phyloP scores from a whole-genome alignment of 2,888 invertebrate genomes.

The Thecocarcelia acutangulata region DNA sequence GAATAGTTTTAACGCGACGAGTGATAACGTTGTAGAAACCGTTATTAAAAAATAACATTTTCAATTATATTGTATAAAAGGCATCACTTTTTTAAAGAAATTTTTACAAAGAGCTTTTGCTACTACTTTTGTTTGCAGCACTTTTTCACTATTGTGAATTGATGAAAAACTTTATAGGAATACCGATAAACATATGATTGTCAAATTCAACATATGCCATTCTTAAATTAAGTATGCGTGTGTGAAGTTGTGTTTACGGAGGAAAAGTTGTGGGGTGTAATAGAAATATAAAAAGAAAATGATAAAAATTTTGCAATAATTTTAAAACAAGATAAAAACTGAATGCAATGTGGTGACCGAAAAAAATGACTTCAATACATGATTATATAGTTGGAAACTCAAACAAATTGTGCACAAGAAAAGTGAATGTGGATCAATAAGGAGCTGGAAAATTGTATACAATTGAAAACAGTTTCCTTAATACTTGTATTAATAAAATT shows the following conservation, averaged over 20 bases:
- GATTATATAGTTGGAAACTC: not conserved
- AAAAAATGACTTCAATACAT: slow-evolving; percentile 1
- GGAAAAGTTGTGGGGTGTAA: not conserved
- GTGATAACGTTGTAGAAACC: no score
- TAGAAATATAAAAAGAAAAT: not conserved
- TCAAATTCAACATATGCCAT: slow-evolving; percentile 37
- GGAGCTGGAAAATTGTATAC: not conserved
- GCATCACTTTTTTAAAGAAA: no score
- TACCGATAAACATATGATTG: slow-evolving; percentile 33
- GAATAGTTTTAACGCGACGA: no score
- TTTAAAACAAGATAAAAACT: slow-evolving; percentile 18
- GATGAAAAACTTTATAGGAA: not conserved
- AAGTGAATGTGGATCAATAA: slow-evolving; percentile 3
- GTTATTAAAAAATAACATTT: no score
- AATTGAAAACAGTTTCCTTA: not conserved
- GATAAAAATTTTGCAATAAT: not conserved
- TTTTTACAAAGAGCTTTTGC: no score
- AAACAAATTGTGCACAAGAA: slow-evolving; percentile 8
- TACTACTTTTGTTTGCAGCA: slow-evolving; percentile 5
- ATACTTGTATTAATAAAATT: no score
- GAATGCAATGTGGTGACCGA: not conserved
- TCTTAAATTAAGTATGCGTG: slow-evolving; percentile 26
- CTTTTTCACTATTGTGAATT: slow-evolving; percentile 34
- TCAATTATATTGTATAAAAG: no score
- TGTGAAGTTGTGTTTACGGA: slow-evolving; percentile 22